Evolutionary conservation across 2,797 vertebrate species (phyloP).

Genomic region (Siniperca scherzeri): DNA sequence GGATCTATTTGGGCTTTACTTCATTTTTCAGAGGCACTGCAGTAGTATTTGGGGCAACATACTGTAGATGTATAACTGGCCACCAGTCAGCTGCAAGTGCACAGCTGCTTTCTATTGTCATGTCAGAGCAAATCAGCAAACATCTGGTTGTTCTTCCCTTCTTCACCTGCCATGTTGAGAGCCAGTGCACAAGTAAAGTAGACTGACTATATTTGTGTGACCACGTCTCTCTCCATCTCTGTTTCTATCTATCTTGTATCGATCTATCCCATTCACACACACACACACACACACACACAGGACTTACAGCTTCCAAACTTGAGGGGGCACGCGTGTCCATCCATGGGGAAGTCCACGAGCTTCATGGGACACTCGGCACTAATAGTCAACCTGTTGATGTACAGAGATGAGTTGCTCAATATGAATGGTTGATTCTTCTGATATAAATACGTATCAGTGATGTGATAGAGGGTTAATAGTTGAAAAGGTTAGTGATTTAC

Average conservation of each 20-base stretch:
- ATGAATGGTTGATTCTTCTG: not conserved
- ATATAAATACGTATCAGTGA: not conserved
- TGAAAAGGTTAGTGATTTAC: not conserved
- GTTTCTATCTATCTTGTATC: not conserved
- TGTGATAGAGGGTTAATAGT: not conserved
- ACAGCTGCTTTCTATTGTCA: constrained; percentile 7
- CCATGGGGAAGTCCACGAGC: constrained; percentile 99
- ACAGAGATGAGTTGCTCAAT: constrained; percentile 19
- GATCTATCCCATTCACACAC: not conserved
- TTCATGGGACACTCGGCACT: constrained; percentile 98
- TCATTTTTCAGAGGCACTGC: not conserved
- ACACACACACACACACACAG: not conserved
- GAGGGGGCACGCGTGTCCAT: constrained; percentile 97
- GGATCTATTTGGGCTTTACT: not conserved
- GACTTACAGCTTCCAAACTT: constrained; percentile 99
- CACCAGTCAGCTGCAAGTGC: not conserved
- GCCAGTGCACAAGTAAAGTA: not conserved
- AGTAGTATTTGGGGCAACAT: not conserved
- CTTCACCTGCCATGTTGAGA: not conserved
- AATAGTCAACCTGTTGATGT: constrained; percentile 92
- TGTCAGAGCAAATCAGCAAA: constrained; percentile 25
- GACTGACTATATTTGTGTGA: not conserved
- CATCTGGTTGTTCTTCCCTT: not conserved
- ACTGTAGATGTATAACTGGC: not conserved
- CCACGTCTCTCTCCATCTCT: not conserved